phyloP scores from a whole-genome alignment of 2,888 invertebrate species.

The Lochmaea capreae region DNA sequence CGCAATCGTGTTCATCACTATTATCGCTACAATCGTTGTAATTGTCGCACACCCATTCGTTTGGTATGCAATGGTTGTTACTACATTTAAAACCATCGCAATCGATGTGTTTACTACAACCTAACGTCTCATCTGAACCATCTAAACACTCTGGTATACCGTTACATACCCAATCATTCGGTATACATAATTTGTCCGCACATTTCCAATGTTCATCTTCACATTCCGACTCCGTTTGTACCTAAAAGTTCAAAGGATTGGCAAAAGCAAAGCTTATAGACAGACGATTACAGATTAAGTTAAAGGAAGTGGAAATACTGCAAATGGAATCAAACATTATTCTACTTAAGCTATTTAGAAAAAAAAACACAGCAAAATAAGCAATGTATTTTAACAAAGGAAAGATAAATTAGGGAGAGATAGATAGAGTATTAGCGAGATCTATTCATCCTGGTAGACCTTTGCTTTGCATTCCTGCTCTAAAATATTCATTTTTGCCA shows the following conservation, averaged over 20 bases:
- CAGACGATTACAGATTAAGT: not conserved
- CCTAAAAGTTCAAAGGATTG: constrained; percentile 1
- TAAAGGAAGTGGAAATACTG: too few species aligned
- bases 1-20: constrained; percentile 69
- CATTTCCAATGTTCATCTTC: constrained; percentile 60
- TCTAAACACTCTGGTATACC: constrained; percentile 62
- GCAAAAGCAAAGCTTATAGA: not conserved
- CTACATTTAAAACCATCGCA: constrained; percentile 75
- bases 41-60: constrained; percentile 70
- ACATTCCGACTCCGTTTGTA: constrained; percentile 51
- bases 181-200: constrained; percentile 56
- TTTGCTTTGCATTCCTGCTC: too few species aligned
- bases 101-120: constrained; percentile 63
- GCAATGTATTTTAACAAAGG: too few species aligned
- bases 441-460: too few species aligned
- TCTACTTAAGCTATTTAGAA: too few species aligned
- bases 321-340: too few species aligned
- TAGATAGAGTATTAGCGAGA: too few species aligned
- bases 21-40: constrained; percentile 71
- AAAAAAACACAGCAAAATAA: too few species aligned
- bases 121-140: constrained; percentile 63
- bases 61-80: constrained; percentile 69
- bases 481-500: too few species aligned
- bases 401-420: too few species aligned
- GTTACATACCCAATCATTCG: constrained; percentile 63